A percentile compares a stretch with the other conserved stretches of the same genome.
phyloP scores from a whole-genome alignment of 2,113 vertebrate species.

The Plecotus auritus region DNA sequence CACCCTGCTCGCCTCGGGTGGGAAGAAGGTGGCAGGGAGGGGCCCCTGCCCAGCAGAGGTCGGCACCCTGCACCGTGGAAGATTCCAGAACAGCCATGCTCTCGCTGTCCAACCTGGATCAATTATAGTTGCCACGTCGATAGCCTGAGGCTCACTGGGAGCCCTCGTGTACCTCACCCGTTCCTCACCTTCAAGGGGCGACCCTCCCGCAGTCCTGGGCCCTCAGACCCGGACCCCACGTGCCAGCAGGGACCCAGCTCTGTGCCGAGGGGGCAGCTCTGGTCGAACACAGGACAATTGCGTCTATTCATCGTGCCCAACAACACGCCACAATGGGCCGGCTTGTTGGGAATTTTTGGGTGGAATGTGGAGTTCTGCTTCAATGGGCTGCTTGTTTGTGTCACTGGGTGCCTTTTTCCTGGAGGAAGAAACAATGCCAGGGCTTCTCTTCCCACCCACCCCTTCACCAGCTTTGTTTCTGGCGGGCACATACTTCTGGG shows the following conservation, averaged over 20 bases:
- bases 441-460: neutral
- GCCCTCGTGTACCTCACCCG: neutral
- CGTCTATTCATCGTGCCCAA: neutral
- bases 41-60: too few relatives aligned
- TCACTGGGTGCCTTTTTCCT: neutral
- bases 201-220: neutral
- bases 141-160: neutral
- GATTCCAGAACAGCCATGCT: neutral
- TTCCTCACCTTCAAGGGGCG: neutral
- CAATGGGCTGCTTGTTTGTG: neutral
- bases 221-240: neutral
- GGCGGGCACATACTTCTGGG: neutral
- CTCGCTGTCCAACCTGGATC: neutral
- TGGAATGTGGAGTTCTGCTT: neutral
- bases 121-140: fast-evolving
- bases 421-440: neutral
- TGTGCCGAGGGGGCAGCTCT: neutral
- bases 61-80: fast-evolving
- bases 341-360: neutral
- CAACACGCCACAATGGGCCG: neutral
- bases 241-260: neutral
- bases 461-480: neutral
- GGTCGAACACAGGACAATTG: neutral
- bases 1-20: neutral
- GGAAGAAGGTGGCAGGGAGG: fast-evolving